Base-by-base conservation (phyloP, 2,113 vertebrate genomes). In the Muscicapa adusta region DNA sequence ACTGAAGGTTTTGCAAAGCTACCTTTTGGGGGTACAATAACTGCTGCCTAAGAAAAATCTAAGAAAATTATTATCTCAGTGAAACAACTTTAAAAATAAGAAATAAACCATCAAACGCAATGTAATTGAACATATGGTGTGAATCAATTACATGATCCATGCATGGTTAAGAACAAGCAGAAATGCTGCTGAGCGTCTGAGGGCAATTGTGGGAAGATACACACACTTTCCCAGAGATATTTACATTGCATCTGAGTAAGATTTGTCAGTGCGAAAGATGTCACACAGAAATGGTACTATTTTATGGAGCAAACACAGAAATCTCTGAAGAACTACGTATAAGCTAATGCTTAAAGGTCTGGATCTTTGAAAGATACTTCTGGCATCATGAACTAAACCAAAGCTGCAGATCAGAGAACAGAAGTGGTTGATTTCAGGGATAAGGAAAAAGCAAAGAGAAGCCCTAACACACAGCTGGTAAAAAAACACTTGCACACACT, bases 11-110 rank as follows among this genome's bases (percentile, higher is more conserved):
- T 77, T 84, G 20, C 40, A 61, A 4, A 1, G 15, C 13, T 84
- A 26, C 9, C 5, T 73, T 76, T 24, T 29, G 12, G 12, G 12
- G 2, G 2, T 18, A n/a, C 15, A 67, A 5, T 1, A 2, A 31
- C 20, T 38, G 9, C 22, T 68, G 34, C 14, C 22, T 61, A 31
- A 22, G 11, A 36, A 42, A 62, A 90, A 82, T 12, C 4, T 45
- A 51, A 62, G 36, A 40, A 66, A 90, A 77, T 18, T 31, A 33
- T 65, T 70, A n/a, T 31, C 18, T 53, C 25, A 53, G 5, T 70
- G 56, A 89, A 90, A 36, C 8, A 77, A 36, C 14, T 48, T 42
- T 34, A 34, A 38, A 38, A 63, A 83, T 34, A 34, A 68, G 5
- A 82, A 75, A 56, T 19, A 81, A 90, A 66, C 16, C 4, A 73